A percentile compares a stretch with the other conserved stretches of the same genome.
Evolutionary conservation across 2,113 vertebrate genomes (phyloP).

Genomic region (Apteryx owenii): DNA sequence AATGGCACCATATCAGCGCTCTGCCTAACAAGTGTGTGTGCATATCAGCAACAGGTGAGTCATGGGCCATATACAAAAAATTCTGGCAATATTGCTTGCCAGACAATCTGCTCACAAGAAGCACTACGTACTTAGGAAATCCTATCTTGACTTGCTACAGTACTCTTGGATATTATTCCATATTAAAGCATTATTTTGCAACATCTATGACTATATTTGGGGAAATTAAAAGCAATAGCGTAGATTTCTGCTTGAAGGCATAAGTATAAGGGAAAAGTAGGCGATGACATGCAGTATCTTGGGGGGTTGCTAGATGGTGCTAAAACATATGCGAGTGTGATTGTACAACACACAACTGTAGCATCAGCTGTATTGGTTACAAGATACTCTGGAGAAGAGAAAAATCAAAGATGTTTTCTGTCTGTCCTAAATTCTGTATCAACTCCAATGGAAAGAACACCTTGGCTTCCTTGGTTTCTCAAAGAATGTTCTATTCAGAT

Average conservation of each 20-base stretch:
- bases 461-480: not conserved
- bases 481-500: not conserved
- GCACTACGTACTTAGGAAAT: rapidly evolving
- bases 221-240: rapidly evolving
- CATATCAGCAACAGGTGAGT: not conserved
- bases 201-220: rapidly evolving
- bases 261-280: rapidly evolving
- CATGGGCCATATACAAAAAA: not conserved
- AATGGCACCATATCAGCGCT: not conserved
- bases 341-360: rapidly evolving
- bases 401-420: not conserved
- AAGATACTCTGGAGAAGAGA: rapidly evolving
- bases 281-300: not conserved
- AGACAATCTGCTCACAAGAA: not conserved
- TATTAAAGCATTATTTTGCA: not conserved
- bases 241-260: not conserved
- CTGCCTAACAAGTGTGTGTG: not conserved
- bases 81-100: not conserved
- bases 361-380: rapidly evolving
- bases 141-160: not conserved
- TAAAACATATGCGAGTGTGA: not conserved
- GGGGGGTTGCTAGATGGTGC: conserved; percentile 5
- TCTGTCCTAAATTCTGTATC: not conserved
- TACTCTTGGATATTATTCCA: not conserved
- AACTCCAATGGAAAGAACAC: not conserved